Evolutionary conservation across 2,797 vertebrate species (phyloP).

Genomic region (Mormyrops boulengeri): DNA sequence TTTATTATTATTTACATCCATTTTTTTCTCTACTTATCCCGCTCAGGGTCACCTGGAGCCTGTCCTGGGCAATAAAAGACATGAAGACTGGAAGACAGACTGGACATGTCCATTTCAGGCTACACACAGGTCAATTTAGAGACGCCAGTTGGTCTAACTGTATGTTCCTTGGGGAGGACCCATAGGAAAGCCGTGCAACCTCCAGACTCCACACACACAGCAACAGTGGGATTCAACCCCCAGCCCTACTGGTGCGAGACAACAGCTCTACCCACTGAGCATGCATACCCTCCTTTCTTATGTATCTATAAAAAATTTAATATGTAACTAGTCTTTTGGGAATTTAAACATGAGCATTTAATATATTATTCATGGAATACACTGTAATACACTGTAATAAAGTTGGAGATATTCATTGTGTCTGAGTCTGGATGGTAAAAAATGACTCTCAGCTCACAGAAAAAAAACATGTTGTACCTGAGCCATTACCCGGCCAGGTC

Average conservation of each 20-base stretch:
- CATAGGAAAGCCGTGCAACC: background rate
- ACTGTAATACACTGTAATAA: constrained; percentile 1
- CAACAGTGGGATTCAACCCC: background rate
- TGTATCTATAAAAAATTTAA: background rate
- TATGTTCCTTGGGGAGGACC: background rate
- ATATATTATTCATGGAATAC: background rate
- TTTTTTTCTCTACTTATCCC: background rate
- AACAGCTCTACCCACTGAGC: background rate
- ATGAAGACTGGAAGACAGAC: background rate
- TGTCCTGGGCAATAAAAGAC: background rate
- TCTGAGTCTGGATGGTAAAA: background rate
- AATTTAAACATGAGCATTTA: background rate
- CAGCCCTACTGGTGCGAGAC: background rate
- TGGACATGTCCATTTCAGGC: too few species aligned
- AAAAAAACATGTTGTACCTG: background rate
- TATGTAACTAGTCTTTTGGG: background rate
- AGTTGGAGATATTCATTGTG: background rate
- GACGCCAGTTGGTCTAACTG: background rate
- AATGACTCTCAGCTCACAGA: background rate
- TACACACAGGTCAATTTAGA: background rate
- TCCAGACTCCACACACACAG: background rate
- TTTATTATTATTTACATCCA: background rate
- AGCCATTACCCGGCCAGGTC: background rate
- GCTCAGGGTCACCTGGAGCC: background rate
- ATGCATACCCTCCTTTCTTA: background rate